A percentile compares a stretch with the other conserved stretches of the same genome.
These are phyloP conservation scores for Choloepus hoffmanni DNA, from an alignment of 2,113 vertebrate genomes.

Conservation along the genomic window DNA sequence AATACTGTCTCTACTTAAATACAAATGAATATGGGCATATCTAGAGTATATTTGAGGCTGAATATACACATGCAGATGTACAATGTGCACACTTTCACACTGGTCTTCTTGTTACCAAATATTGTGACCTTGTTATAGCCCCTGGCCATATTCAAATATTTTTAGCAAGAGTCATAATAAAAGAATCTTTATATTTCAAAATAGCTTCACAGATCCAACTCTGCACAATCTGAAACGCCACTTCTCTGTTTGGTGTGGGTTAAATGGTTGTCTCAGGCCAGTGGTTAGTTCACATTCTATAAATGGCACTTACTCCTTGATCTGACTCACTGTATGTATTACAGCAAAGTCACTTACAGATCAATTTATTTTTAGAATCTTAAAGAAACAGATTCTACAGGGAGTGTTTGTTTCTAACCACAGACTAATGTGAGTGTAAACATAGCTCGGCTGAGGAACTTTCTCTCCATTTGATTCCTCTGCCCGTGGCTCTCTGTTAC, in stretches of 20 bases:
- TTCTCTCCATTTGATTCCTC: constrained; percentile 66
- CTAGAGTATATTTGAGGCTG: no score
- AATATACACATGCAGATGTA: background rate
- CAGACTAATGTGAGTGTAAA: constrained; percentile 70
- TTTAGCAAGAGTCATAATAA: constrained; percentile 50
- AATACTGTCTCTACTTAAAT: background rate
- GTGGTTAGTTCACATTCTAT: constrained; percentile 83
- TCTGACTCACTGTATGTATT: constrained; percentile 83
- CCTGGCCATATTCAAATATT: constrained; percentile 45
- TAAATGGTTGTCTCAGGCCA: constrained; percentile 68
- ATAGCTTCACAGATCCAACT: constrained; percentile 41
- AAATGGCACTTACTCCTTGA: constrained; percentile 83
- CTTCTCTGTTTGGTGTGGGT: constrained; percentile 65
- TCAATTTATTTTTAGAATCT: constrained; percentile 85
- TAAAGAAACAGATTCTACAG: constrained; percentile 79
- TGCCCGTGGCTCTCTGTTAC: constrained; percentile 2
- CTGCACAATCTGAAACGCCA: constrained; percentile 38
- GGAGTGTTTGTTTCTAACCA: constrained; percentile 81
- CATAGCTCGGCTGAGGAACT: constrained; percentile 17
- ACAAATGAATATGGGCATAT: no score
- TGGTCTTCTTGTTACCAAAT: background rate
- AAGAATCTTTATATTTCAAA: constrained; percentile 58
- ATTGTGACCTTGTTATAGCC: background rate
- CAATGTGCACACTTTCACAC: no score
- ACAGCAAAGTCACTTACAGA: constrained; percentile 83